Evolutionary conservation across 2,113 vertebrate genomes (phyloP), one percentile per base, ranked within the genome.

Genomic region (Festucalex cinctus): DNA sequence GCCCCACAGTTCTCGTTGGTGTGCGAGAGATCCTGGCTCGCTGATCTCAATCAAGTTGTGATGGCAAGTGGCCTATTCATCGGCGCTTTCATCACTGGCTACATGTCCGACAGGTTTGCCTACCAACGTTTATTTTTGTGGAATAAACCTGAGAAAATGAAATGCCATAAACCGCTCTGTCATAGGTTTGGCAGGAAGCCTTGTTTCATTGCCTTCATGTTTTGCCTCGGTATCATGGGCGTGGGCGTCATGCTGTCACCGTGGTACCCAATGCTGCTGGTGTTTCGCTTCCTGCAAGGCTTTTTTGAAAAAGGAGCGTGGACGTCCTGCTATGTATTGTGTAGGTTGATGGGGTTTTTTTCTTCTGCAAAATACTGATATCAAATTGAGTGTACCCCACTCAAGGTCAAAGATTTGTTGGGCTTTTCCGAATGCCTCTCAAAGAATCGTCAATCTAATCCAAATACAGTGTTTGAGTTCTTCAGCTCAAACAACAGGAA

Each of bases 141-240:
- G 32, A 36, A 36, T 14, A 7, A 14, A 54, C 13, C 22, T 10
- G 32, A n/a, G 24, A 13, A 32, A 8, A 57, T 32, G 26, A 28
- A 17, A 28, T 2, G 26, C 14, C 37, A 16, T 14, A 41, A 41
- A 58, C 7, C 6, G 6, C 5, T 5, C 24, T 63, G 41, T 43
- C 13, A 57, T 61, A 71, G 65, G 49, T 79, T 75, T 51, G 72
- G 77, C 6, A 75, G 72, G n/a, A 79, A 79, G 37, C 65, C 61
- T 7, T 75, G 77, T 57, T 71, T 79, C 20, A 66, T 69, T 22
- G 56, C 17, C 12, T 68, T 62, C 1, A 71, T 69, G 69, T 1
- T 79, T 5, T 62, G 72, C 22, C 56, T 75, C 14, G 68, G 72
- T 24, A 1, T 79, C 36, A 68, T 41, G 14, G 72, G 77, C n/a